Percentiles rank a stretch among this genome's conserved stretches.
Conservation (phyloP, 1,140 invertebrate genomes). For the Agrypnia vestita region DNA sequence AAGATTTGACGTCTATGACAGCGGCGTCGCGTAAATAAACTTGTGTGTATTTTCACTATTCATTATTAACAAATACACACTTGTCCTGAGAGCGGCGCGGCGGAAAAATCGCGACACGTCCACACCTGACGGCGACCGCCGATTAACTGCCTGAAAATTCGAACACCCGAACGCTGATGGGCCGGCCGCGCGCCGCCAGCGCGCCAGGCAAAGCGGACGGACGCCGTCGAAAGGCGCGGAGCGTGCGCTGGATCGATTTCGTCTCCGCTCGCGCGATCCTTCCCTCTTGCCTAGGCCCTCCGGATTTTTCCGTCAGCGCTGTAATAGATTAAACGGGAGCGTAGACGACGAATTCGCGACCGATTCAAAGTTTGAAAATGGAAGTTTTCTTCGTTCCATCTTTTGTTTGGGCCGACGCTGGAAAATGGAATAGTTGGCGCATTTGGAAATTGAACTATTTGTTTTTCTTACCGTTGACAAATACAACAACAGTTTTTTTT, state of each 20-base stretch:
- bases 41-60: conserved; percentile 37
- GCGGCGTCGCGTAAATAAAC: not conserved
- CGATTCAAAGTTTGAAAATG: conserved; percentile 36
- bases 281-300: not conserved
- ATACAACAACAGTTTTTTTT: too few relatives aligned
- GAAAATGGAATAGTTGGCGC: not conserved
- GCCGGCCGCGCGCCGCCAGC: not conserved
- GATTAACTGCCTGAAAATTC: conserved; percentile 41
- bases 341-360: conserved; percentile 14
- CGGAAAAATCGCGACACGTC: conserved; percentile 22
- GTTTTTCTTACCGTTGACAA: too few relatives aligned
- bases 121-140: conserved; percentile 3
- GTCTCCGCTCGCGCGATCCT: not conserved
- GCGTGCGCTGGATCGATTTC: too few relatives aligned
- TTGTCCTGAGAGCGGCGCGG: not conserved
- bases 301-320: not conserved
- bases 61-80: conserved; percentile 32
- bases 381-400: conserved; percentile 32
- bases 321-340: not conserved
- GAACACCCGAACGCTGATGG: conserved; percentile 23
- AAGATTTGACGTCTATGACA: conserved; percentile 14
- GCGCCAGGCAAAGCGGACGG: not conserved
- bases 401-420: conserved; percentile 2
- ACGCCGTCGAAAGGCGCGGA: not conserved
- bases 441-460: too few relatives aligned